Evolutionary conservation across 2,113 vertebrate species (phyloP).

Genomic region (Macroglossus sobrinus): DNA sequence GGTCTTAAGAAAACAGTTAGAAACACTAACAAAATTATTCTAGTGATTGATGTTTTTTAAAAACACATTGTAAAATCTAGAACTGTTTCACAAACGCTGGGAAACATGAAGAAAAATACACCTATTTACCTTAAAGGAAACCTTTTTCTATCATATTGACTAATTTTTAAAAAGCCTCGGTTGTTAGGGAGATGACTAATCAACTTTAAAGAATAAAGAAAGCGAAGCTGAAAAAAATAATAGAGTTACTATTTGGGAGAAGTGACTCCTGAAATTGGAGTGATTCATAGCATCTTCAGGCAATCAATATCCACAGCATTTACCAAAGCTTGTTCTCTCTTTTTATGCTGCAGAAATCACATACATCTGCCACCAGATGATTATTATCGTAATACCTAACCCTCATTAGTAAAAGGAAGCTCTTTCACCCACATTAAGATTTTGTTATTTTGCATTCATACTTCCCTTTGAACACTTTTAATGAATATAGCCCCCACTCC

Average conservation of each 20-base stretch:
- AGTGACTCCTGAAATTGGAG: neutral
- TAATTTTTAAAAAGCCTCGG: neutral
- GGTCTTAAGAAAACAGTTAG: neutral
- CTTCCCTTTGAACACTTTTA: neutral
- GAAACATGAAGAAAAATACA: neutral
- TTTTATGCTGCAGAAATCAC: neutral
- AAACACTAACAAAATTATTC: neutral
- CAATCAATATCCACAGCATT: neutral
- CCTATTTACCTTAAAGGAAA: neutral
- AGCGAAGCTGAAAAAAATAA: neutral
- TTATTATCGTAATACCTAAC: neutral
- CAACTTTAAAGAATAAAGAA: neutral
- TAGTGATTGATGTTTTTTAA: neutral
- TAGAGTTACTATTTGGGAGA: neutral
- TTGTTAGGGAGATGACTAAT: neutral
- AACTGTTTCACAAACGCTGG: neutral
- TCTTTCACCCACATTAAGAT: neutral
- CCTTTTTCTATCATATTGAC: neutral
- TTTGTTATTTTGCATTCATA: slow-evolving; percentile 17
- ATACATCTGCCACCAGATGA: neutral
- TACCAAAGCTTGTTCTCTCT: neutral
- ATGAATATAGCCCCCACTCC: neutral
- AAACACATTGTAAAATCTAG: neutral
- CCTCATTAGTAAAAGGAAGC: neutral
- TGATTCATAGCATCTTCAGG: neutral